These are phyloP conservation scores for Campoletis raptor DNA, from an alignment of 2,888 invertebrate genomes.

Conservation along the genomic window DNA sequence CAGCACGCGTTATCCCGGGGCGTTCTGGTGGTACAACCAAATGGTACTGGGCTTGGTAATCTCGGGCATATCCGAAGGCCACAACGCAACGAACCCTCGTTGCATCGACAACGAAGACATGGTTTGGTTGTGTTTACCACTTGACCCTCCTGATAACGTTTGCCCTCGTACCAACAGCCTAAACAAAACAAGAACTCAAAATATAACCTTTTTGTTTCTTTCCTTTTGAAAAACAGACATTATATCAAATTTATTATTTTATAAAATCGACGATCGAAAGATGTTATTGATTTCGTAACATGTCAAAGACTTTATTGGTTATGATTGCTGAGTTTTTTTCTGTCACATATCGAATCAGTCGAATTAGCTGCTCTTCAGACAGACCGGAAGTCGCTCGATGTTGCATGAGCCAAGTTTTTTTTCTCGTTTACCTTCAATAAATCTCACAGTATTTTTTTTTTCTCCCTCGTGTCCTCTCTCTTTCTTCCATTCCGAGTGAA, in stretches of 20 bases:
- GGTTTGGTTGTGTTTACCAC: slow-evolving; percentile 90
- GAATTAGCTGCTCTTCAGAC: background rate
- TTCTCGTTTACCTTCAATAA: slow-evolving; percentile 19
- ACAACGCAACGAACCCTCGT: slow-evolving; percentile 90
- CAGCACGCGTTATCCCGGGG: slow-evolving; percentile 91
- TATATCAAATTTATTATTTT: background rate
- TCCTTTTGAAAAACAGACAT: background rate
- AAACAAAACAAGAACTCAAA: slow-evolving; percentile 29
- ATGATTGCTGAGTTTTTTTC: background rate
- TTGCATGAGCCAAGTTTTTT: slow-evolving; percentile 4
- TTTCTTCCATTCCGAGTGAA: background rate
- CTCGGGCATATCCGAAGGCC: slow-evolving; percentile 91
- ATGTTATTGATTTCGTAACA: background rate
- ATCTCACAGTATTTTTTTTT: slow-evolving; percentile 1
- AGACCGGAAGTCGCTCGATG: slow-evolving; percentile 13
- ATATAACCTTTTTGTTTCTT: background rate
- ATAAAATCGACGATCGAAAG: background rate
- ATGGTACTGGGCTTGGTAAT: slow-evolving; percentile 91
- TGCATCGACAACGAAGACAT: slow-evolving; percentile 92
- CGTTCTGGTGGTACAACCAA: slow-evolving; percentile 88
- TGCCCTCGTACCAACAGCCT: slow-evolving; percentile 92
- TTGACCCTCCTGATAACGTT: slow-evolving; percentile 88
- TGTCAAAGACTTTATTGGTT: background rate
- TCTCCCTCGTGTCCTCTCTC: slow-evolving; percentile 20
- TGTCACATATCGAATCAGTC: background rate